Percentiles rank a stretch among this genome's conserved stretches.
Evolutionary conservation across 2,113 vertebrate genomes (phyloP).

Genomic region (Aleadryas rufinucha): DNA sequence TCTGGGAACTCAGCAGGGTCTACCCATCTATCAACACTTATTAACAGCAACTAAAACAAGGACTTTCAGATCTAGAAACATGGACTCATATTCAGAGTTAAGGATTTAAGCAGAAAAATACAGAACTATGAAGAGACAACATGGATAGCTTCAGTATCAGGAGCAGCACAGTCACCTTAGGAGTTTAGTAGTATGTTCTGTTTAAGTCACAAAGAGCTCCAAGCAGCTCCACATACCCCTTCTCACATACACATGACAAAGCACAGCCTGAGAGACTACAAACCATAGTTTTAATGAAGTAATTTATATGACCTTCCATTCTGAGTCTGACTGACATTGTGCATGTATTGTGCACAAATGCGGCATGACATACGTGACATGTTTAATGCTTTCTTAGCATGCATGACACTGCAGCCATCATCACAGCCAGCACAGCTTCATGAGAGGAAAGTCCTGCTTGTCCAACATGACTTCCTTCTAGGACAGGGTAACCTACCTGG

Average conservation of each 20-base stretch:
- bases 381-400: not conserved
- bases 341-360: rapidly evolving
- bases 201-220: not conserved
- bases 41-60: not conserved
- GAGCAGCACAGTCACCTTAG: not conserved
- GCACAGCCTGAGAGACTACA: not conserved
- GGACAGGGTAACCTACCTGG: not conserved
- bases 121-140: not conserved
- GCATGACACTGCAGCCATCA: rapidly evolving
- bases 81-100: not conserved
- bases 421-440: not conserved
- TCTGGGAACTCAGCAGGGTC: not conserved
- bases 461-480: not conserved
- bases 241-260: not conserved
- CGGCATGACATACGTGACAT: not conserved
- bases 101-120: not conserved
- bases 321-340: not conserved
- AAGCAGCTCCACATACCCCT: not conserved
- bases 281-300: not conserved
- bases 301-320: not conserved
- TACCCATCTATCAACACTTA: not conserved
- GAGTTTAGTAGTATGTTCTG: not conserved
- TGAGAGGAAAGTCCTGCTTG: not conserved
- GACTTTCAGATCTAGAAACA: not conserved
- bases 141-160: not conserved